Evolutionary conservation across 2,113 vertebrate genomes (phyloP).

Genomic region (Noctilio leporinus): DNA sequence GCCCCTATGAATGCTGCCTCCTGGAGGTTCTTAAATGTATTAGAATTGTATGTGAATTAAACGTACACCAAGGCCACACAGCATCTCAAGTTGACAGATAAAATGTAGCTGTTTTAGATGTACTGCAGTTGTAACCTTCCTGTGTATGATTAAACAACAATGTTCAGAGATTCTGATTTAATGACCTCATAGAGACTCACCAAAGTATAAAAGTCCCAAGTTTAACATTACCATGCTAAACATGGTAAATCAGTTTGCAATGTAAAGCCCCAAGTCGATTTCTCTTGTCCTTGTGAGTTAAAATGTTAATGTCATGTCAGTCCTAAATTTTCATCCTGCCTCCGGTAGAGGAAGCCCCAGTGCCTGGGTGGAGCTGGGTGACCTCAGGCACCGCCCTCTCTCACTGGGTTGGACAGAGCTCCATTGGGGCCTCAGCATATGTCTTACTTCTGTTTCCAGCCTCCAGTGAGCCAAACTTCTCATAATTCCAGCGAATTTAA

Average conservation of each 20-base stretch:
- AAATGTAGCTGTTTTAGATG: not conserved
- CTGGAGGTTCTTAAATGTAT: not conserved
- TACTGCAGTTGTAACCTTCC: not conserved
- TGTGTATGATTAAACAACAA: not conserved
- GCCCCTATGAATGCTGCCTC: not conserved
- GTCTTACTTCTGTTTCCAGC: not conserved
- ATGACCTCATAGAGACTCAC: not conserved
- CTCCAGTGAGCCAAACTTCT: not conserved
- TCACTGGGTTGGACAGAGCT: not conserved
- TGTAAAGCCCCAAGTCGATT: not conserved
- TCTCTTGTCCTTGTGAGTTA: not conserved
- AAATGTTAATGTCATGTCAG: not conserved
- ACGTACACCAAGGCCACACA: not conserved
- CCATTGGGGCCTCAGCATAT: not conserved
- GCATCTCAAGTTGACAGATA: not conserved
- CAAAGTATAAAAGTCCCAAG: not conserved
- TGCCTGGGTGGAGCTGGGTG: too few relatives aligned
- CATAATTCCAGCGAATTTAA: not conserved
- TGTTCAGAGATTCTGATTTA: not conserved
- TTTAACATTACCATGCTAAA: too few relatives aligned
- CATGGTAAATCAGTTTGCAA: not conserved
- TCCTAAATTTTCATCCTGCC: not conserved
- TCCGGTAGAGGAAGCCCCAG: not conserved
- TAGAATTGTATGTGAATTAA: not conserved
- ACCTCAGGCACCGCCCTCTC: not conserved